Percentiles rank a stretch among this genome's conserved stretches.
phyloP scores from a whole-genome alignment of 2,888 invertebrate species.

The Euplexia lucipara region DNA sequence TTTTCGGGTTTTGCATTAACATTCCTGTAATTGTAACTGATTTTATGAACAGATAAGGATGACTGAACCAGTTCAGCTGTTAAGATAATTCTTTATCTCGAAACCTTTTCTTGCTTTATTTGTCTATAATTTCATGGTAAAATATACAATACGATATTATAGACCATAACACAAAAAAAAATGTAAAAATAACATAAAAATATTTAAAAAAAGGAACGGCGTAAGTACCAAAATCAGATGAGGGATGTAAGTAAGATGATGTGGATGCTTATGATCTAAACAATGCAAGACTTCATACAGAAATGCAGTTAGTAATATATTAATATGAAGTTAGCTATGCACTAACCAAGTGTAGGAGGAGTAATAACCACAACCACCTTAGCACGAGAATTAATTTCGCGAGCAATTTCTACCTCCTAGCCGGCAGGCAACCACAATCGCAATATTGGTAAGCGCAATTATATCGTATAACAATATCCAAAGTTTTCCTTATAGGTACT shows the following conservation, averaged over 20 bases:
- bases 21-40: conserved; percentile 33
- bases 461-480: conserved; percentile 15
- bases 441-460: conserved; percentile 47
- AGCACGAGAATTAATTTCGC: conserved; percentile 56
- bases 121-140: too few species aligned
- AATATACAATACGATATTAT: too few species aligned
- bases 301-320: background rate
- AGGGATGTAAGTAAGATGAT: too few species aligned
- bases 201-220: too few species aligned
- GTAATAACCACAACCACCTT: conserved; percentile 34
- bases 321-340: background rate
- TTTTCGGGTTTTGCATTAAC: conserved; percentile 55
- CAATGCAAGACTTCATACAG: too few species aligned
- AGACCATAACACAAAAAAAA: too few species aligned
- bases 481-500: conserved; percentile 36
- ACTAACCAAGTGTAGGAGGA: background rate
- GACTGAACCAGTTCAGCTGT: conserved; percentile 13
- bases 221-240: too few species aligned
- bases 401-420: conserved; percentile 54
- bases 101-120: background rate
- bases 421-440: conserved; percentile 37
- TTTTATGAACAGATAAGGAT: conserved; percentile 2
- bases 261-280: background rate
- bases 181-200: too few species aligned
- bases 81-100: background rate